A percentile compares a stretch with the other conserved stretches of the same genome.
Conservation (phyloP, 2,888 invertebrate genomes). For the Yponomeuta malinellus region DNA sequence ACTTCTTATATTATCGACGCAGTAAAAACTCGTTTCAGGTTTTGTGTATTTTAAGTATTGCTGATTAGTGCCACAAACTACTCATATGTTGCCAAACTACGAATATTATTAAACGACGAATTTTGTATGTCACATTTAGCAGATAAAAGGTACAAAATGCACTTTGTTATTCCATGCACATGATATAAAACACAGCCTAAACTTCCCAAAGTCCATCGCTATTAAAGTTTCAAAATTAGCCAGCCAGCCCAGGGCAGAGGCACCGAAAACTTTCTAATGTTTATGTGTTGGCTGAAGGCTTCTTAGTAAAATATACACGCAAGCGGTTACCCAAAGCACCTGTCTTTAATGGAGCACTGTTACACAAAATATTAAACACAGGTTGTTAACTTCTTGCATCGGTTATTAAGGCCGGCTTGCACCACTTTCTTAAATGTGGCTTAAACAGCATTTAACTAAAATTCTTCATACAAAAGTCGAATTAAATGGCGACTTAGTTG, state of each 20-base stretch:
- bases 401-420: background rate
- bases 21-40: no score
- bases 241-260: background rate
- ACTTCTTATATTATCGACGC: no score
- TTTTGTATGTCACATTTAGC: no score
- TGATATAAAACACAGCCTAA: background rate
- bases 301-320: slow-evolving; percentile 16
- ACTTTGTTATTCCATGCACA: background rate
- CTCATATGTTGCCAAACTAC: no score
- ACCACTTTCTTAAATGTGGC: no score
- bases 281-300: slow-evolving; percentile 7
- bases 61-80: no score
- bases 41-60: no score
- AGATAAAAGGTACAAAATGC: background rate
- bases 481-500: no score
- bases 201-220: background rate
- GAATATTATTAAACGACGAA: no score
- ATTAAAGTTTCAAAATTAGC: background rate
- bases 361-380: background rate
- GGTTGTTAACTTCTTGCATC: background rate
- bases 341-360: slow-evolving; percentile 15
- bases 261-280: slow-evolving; percentile 9
- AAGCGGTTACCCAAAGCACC: slow-evolving; percentile 13
- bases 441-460: no score
- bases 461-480: no score